Conservation (phyloP, 2,797 vertebrate species). For the Tenualosa thibaudeaui region DNA sequence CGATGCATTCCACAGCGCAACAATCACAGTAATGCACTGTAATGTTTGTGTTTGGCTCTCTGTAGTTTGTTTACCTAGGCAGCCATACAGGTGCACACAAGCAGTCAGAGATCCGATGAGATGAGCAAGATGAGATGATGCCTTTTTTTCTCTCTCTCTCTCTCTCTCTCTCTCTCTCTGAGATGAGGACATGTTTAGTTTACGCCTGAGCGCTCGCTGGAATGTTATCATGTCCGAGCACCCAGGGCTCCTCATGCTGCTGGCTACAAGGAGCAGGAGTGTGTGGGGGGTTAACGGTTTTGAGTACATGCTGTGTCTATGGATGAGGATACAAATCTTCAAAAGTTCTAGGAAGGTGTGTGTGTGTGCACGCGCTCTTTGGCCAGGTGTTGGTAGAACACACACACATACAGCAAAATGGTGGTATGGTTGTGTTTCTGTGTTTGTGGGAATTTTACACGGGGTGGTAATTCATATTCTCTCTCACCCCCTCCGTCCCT, state of each 20-base stretch:
- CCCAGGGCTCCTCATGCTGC: not conserved
- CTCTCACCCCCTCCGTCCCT: not conserved
- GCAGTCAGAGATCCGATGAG: not conserved
- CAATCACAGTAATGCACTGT: not conserved
- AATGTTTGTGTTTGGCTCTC: not conserved
- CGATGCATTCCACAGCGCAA: constrained; percentile 41
- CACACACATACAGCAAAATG: not conserved
- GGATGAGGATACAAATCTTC: too few relatives aligned
- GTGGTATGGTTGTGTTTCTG: too few relatives aligned
- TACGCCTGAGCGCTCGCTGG: not conserved
- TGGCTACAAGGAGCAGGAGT: too few relatives aligned
- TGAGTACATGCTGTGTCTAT: too few relatives aligned
- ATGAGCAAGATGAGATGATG: not conserved
- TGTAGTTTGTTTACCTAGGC: not conserved
- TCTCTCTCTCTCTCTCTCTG: not conserved
- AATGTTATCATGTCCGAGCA: constrained; percentile 1
- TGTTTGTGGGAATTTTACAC: too few relatives aligned
- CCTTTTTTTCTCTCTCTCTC: not conserved
- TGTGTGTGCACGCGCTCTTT: too few relatives aligned
- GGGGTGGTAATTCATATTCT: not conserved
- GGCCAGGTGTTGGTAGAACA: not conserved
- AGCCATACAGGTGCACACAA: not conserved
- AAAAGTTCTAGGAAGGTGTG: too few relatives aligned
- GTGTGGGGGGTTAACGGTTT: too few relatives aligned
- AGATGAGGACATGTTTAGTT: constrained; percentile 10